Base-by-base conservation (phyloP, 2,797 vertebrate species). In the Gymnoscopelus microlampas region DNA sequence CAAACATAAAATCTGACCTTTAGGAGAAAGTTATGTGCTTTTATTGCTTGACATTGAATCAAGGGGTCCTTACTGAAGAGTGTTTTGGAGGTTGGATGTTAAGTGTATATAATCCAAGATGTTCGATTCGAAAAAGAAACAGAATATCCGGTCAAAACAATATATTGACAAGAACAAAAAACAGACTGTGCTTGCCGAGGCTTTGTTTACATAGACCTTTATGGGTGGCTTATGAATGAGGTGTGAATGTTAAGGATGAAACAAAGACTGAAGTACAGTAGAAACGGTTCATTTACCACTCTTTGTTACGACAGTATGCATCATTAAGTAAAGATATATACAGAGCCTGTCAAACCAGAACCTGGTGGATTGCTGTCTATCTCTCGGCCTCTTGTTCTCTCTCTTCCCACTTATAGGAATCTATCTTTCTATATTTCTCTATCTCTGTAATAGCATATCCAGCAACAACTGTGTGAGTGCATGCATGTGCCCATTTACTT, bases 261-360 rank as follows among this genome's bases (percentile, higher is more conserved):
- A 60, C 24, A 7, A 47, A 48, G 56, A 70, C 15, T 13, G 56
- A 74, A 63, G 65, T 24, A n/a, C 44, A 73, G 26, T 61, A 51
- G 76, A 76, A 77, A 76, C 35, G 66, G 72, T 78, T 90, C 77
- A 77, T 88, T 89, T 87, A 68, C 48, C 51, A 58, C 78, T 73
- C 74, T 71, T 74, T 80, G 83, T 84, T 78, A 75, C 63, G 59
- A 62, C 15, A 32, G 65, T 72, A 74, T 68, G 86, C 68, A 11
- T 82, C 81, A 80, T 87, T 85, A 88, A 77, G 75, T 81, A 74
- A 88, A 90, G 82, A 87, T 76, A 83, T 39, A 39, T 8, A 44
- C 23, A 51, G 74, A 82, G 78, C 77, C 70, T 57, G 84, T 86
- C 80, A 80, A 77, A 85, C 74, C 77, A 79, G 81, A 88, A 88